Conservation (phyloP, 1,140 invertebrate species). For the Eulimnadia texana region DNA sequence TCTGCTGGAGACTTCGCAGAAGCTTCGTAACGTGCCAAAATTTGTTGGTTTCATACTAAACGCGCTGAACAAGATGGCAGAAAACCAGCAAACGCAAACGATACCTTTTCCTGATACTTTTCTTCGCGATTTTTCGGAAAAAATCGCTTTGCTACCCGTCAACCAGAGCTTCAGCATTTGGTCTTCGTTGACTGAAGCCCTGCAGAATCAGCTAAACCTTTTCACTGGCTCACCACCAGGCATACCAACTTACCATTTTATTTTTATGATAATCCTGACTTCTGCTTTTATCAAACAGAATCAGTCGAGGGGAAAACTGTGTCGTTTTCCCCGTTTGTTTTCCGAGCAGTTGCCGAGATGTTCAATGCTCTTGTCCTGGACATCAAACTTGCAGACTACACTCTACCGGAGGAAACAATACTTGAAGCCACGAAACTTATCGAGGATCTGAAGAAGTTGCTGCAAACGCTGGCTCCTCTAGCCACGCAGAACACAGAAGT, state of each 20-base stretch:
- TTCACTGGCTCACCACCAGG: too few species aligned
- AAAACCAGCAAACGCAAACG: not conserved
- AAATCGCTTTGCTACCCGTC: not conserved
- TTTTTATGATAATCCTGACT: too few species aligned
- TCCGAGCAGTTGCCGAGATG: not conserved
- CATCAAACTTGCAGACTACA: conserved; percentile 2
- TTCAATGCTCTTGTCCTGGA: not conserved
- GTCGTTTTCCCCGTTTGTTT: not conserved
- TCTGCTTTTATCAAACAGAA: too few species aligned
- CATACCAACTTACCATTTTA: not conserved
- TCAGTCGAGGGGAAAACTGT: too few species aligned
- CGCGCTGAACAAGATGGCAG: not conserved
- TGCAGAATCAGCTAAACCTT: not conserved
- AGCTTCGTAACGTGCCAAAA: not conserved
- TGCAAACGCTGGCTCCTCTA: not conserved
- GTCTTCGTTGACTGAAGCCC: not conserved
- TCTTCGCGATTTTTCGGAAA: not conserved
- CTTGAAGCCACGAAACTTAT: not conserved
- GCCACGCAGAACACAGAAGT: not conserved
- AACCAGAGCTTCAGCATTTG: not conserved
- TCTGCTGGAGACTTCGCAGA: not conserved
- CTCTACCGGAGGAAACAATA: not conserved
- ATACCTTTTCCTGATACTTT: not conserved
- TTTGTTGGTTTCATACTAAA: not conserved
- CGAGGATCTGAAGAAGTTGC: not conserved